Base-by-base conservation (phyloP, 2,888 invertebrate genomes). In the Neoascia interrupta region DNA sequence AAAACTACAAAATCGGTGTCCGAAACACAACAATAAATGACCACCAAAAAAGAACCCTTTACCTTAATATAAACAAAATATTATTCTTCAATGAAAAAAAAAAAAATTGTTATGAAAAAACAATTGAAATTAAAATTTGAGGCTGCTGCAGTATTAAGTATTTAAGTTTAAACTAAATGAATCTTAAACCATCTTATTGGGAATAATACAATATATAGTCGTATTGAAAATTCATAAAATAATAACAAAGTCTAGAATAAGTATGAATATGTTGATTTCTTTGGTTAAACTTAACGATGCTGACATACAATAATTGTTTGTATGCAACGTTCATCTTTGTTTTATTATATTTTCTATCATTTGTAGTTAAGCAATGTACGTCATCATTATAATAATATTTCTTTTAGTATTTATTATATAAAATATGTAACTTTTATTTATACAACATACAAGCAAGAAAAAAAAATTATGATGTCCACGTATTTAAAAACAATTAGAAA, bases 111-210 rank as follows among this genome's bases (percentile, higher is more conserved):
- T n/a, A n/a, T n/a, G n/a, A n/a, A n/a, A n/a, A n/a, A n/a, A n/a
- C n/a, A n/a, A n/a, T n/a, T n/a, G n/a, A n/a, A n/a, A 31, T 31
- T 8, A 51, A 36, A 58, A 49, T 34, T 76, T 70, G 76, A 76
- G 76, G 76, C 76, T 76, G 45, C 64, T 60, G 43, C 76, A 72
- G 72, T 76, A 76, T 76, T 76, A 76, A 47, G 47, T 58, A 60
- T 54, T 36, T 49, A 60, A 51, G 56, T 63, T 54, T 34, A 47
- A 37, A 18, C 28, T 16, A 39, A 34, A 28, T 51, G 5, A n/a
- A 13, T 18, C 23, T 34, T 21, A 26, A 19, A 23, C n/a, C 4
- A 41, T 37, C 10, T 10, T 37, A 11, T 47, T 37, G 60, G 8
- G 34, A 51, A 13, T 11, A 26, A 3, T 36, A 4, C 16, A 3